phyloP scores from a whole-genome alignment of 2,797 vertebrate genomes.

The Periophthalmus magnuspinnatus region DNA sequence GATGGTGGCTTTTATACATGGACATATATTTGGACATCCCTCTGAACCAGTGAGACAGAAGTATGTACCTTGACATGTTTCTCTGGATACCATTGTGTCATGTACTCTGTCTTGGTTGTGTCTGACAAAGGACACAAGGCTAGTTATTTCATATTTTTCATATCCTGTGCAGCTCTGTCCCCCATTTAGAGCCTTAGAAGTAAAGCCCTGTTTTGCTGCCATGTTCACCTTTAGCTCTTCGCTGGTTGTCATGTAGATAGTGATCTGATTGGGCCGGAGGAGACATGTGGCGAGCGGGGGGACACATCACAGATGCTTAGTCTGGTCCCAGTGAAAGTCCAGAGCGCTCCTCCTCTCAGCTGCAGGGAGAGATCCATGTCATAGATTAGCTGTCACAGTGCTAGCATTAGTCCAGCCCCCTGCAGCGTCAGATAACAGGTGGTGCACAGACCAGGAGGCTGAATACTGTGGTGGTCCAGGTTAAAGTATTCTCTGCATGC shows the following conservation, averaged over 20 bases:
- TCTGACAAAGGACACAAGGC: not conserved
- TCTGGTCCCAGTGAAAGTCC: constrained; percentile 34
- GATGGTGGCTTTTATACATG: not conserved
- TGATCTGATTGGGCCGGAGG: constrained; percentile 50
- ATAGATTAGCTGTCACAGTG: constrained; percentile 66
- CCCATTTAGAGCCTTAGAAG: constrained; percentile 25
- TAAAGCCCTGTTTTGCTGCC: constrained; percentile 56
- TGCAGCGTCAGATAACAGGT: constrained; percentile 68
- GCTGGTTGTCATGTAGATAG: constrained; percentile 54
- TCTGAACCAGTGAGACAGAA: not conserved
- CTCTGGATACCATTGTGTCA: not conserved
- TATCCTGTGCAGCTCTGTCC: not conserved
- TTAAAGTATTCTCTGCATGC: constrained; percentile 61
- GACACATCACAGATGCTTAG: constrained; percentile 43
- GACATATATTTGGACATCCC: not conserved
- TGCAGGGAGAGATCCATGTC: constrained; percentile 66
- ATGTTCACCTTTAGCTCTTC: constrained; percentile 57
- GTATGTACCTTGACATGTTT: not conserved
- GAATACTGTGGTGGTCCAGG: constrained; percentile 36
- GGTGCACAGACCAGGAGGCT: constrained; percentile 46
- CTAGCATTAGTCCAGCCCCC: constrained; percentile 65
- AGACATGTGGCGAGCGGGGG: constrained; percentile 40
- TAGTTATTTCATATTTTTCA: not conserved
- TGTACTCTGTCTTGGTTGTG: not conserved
- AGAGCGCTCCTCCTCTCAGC: constrained; percentile 38